A percentile compares a stretch with the other conserved stretches of the same genome.
phyloP scores from a whole-genome alignment of 2,888 invertebrate species.

The Andrena dorsata region DNA sequence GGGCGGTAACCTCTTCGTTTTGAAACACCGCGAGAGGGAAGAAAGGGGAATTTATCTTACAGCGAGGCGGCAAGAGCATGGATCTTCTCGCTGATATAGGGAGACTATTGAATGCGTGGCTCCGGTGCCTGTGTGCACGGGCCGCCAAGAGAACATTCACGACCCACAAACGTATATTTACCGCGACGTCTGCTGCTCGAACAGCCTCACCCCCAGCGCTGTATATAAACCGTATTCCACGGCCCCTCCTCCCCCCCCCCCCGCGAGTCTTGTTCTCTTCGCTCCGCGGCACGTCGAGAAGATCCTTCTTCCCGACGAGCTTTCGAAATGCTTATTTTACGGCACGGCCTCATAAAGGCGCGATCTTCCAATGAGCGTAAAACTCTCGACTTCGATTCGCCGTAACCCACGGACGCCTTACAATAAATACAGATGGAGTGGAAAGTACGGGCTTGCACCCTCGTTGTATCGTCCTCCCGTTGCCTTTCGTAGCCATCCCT shows the following conservation, averaged over 20 bases:
- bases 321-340: conserved; percentile 70
- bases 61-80: conserved; percentile 41
- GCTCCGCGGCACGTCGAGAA: conserved; percentile 12
- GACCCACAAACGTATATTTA: conserved; percentile 58
- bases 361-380: conserved; percentile 73
- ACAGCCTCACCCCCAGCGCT: conserved; percentile 12
- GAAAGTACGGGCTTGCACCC: conserved; percentile 29
- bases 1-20: conserved; percentile 42
- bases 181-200: conserved; percentile 40
- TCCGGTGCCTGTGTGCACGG: conserved; percentile 12
- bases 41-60: conserved; percentile 63
- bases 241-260: conserved; percentile 30
- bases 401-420: conserved; percentile 33
- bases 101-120: conserved; percentile 19
- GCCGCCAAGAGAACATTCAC: conserved; percentile 30
- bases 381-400: conserved; percentile 62
- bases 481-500: not conserved
- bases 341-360: conserved; percentile 68
- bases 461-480: not conserved
- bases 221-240: conserved; percentile 51
- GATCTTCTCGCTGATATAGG: conserved; percentile 49
- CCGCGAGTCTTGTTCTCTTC: conserved; percentile 14
- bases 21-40: conserved; percentile 15
- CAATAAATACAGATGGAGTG: conserved; percentile 66
- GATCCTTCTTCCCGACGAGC: conserved; percentile 44